Base-by-base conservation (phyloP, 1,140 invertebrate genomes). In the Bombyx mandarina region DNA sequence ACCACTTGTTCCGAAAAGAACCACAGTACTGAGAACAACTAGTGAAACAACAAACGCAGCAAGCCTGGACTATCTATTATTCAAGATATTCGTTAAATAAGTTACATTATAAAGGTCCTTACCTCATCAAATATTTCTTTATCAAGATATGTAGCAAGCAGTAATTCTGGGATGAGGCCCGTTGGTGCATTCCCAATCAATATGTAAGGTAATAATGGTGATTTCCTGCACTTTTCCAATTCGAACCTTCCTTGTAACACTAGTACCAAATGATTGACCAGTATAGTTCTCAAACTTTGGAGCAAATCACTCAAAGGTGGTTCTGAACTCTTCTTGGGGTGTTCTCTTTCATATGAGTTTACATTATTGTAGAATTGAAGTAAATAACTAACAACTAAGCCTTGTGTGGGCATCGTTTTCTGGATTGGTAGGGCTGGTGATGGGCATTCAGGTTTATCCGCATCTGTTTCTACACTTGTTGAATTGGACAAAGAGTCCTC, bases 291-390 rank as follows among this genome's bases (percentile, higher is more conserved):
- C 59, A 89, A 69, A 64, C 65, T 81, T 65, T 77, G 81, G 55
- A 87, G 65, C 7, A 83, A 55, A 68, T 89, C 88, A 69, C 85
- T 86, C 57, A 90, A 65, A 6, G 89, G 89, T 35, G 89, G 89
- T 59, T 89, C 82, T 35, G 89, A 90, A 64, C 89, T 89, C 65
- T 88, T 90, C 89, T 95, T 96, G 22, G 94, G 93, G 75, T 93
- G 88, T 77, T 93, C 92, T 65, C 91, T 88, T 74, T 93, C 93
- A 69, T 94, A 93, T 1, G 91, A 65, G 47, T 90, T 90, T 7
- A 93, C 90, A 65, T 92, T 90, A n/a, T 90, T 89, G 75, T 93
- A 94, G 62, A 91, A 93, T 66, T 92, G 90, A 65, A 93, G 77
- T 58, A 89, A 79, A 75, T 93, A 94, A 57, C 85, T 82, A 52